Conservation (phyloP, 2,113 vertebrate species). For the Suricata suricatta region DNA sequence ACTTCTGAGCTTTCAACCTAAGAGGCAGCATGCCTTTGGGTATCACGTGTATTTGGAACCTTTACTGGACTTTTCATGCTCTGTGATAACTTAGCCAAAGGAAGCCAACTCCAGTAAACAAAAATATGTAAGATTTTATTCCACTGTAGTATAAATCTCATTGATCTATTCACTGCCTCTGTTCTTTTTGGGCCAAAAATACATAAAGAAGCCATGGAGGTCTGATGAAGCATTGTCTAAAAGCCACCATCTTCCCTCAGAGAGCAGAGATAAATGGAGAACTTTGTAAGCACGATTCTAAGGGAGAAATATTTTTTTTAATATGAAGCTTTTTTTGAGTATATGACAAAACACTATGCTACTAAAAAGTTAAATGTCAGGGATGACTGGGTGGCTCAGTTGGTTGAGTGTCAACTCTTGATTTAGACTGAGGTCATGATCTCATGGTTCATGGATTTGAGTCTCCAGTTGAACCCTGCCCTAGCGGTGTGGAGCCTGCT, state of each 20-base stretch:
- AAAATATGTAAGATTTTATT: not conserved
- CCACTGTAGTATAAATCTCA: not conserved
- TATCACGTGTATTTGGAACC: not conserved
- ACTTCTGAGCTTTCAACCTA: not conserved
- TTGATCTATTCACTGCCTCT: not conserved
- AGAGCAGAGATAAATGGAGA: not conserved
- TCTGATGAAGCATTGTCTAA: not conserved
- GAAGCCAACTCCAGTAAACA: not conserved
- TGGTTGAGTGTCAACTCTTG: too few relatives aligned
- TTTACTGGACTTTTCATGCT: not conserved
- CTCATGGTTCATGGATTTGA: too few relatives aligned
- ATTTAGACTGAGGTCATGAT: too few relatives aligned
- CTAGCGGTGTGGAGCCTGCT: too few relatives aligned
- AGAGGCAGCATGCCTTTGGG: not conserved
- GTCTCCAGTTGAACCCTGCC: too few relatives aligned
- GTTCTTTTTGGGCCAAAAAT: not conserved
- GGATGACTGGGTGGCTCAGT: too few relatives aligned
- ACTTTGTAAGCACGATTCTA: not conserved
- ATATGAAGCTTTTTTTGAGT: not conserved
- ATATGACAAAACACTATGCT: not conserved
- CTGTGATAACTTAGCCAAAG: slow-evolving; percentile 8
- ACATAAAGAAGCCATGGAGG: not conserved
- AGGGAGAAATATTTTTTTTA: not conserved
- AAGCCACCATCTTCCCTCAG: not conserved
- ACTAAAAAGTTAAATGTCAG: not conserved